Evolutionary conservation across 2,113 vertebrate species (phyloP).

Genomic region (Oreocharis arfaki): DNA sequence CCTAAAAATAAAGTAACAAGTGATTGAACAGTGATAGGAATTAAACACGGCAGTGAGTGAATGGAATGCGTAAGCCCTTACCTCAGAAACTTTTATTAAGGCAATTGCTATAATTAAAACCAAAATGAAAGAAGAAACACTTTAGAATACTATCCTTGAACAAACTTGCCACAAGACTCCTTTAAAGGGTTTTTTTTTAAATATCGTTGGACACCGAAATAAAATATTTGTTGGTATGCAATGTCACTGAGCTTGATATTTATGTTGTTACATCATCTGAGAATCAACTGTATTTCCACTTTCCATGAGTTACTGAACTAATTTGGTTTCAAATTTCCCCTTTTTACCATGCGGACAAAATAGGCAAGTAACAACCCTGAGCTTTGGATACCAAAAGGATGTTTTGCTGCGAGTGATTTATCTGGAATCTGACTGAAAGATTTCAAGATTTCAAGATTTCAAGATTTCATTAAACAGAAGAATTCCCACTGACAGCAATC

Average conservation of each 20-base stretch:
- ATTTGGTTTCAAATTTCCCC: slow-evolving; percentile 19
- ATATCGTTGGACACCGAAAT: neutral
- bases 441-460: neutral
- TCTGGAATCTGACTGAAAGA: neutral
- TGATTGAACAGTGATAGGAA: slow-evolving; percentile 79
- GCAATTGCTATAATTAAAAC: slow-evolving; percentile 73
- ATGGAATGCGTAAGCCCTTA: slow-evolving; percentile 77
- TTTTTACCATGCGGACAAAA: slow-evolving; percentile 1
- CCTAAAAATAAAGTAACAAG: slow-evolving; percentile 85
- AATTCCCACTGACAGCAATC: neutral
- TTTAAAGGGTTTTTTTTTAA: neutral
- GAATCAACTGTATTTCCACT: slow-evolving; percentile 28
- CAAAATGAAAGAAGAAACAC: slow-evolving; percentile 49
- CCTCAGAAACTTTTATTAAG: slow-evolving; percentile 74
- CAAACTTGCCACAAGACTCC: neutral
- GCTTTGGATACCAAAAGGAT: neutral
- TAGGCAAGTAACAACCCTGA: neutral
- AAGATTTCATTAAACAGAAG: neutral
- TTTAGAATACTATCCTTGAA: slow-evolving; percentile 44
- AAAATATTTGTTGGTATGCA: neutral
- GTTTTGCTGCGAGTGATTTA: neutral
- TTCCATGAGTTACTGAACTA: slow-evolving; percentile 6
- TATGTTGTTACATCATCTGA: slow-evolving; percentile 55
- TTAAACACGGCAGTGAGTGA: slow-evolving; percentile 74
- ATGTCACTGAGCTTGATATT: slow-evolving; percentile 27